phyloP scores from a whole-genome alignment of 2,797 vertebrate species.

The Chelon labrosus region DNA sequence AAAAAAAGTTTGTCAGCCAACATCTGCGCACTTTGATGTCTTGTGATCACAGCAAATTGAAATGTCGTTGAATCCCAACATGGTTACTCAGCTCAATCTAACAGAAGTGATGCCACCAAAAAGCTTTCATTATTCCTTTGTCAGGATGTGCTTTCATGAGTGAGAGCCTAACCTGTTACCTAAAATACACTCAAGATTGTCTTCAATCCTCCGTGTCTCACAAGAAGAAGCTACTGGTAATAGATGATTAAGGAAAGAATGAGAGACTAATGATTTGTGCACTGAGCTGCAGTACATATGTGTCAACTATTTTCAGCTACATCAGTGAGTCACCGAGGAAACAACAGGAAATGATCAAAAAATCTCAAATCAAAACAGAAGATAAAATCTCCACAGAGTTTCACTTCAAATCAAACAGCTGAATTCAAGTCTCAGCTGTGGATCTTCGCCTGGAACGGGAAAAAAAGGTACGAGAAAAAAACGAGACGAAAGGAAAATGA shows the following conservation, averaged over 20 bases:
- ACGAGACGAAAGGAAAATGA: constrained; percentile 47
- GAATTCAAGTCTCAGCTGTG: constrained; percentile 45
- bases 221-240: not conserved
- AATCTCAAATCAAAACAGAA: constrained; percentile 32
- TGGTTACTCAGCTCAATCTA: not conserved
- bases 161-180: not conserved
- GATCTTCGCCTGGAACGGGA: constrained; percentile 46
- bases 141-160: not conserved
- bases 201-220: not conserved
- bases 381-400: constrained; percentile 46
- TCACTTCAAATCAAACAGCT: constrained; percentile 34
- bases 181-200: not conserved
- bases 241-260: not conserved
- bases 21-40: constrained; percentile 49
- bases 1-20: constrained; percentile 39
- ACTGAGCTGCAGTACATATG: constrained; percentile 3
- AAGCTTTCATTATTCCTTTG: not conserved
- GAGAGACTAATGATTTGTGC: constrained; percentile 5
- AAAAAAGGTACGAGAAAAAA: constrained; percentile 30
- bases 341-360: constrained; percentile 24
- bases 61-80: not conserved
- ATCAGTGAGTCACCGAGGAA: constrained; percentile 38
- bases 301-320: constrained; percentile 7
- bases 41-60: constrained; percentile 22
- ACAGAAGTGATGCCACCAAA: not conserved